Base-by-base conservation (phyloP, 1,140 invertebrate species). In the Zaprionus africanus region DNA sequence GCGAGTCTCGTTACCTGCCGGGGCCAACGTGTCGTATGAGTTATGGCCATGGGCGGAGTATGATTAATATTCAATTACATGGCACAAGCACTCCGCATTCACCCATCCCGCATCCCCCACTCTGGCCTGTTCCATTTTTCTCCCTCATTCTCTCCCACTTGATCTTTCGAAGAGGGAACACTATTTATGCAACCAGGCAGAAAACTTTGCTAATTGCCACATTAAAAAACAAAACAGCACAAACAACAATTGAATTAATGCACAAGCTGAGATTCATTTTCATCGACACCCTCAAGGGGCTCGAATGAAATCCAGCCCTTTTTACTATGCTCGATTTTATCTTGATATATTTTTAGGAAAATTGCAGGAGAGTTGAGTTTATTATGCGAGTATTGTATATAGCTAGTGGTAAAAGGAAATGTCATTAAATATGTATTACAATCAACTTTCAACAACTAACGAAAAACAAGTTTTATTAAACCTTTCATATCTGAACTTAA, bases 11-110 rank as follows among this genome's bases (percentile, higher is more conserved):
- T 81, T 84, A 67, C 81, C 82, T 85, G 82, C 76, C 66, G 62
- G 57, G 63, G 69, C 64, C 60, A 76, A 77, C 70, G 76, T 84
- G 69, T 66, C 64, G 58, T 77, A 77, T 85, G 82, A 85, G 79
- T 82, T 86, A 86, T 79, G 71, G 62, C 76, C 60, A 56, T 80
- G 77, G 70, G 73, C 70, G 83, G 84, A 81, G 78, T 79, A 88
- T 88, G 85, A 88, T 88, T 88, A 88, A 88, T 88, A 88, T 88
- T 88, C 85, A 88, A 88, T 88, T 88, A 90, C 76, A 79, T 77
- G 68, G 70, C 72, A 73, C 67, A 72, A 59, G 58, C 76, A 78
- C 65, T 76, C 79, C 78, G 77, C 67, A 78, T 77, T 74, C 60
- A 79, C 76, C 54, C 3, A 13, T 11, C 38, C 60, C 19, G 12